phyloP scores from a whole-genome alignment of 2,888 invertebrate species.

The Amphipoea oculea region DNA sequence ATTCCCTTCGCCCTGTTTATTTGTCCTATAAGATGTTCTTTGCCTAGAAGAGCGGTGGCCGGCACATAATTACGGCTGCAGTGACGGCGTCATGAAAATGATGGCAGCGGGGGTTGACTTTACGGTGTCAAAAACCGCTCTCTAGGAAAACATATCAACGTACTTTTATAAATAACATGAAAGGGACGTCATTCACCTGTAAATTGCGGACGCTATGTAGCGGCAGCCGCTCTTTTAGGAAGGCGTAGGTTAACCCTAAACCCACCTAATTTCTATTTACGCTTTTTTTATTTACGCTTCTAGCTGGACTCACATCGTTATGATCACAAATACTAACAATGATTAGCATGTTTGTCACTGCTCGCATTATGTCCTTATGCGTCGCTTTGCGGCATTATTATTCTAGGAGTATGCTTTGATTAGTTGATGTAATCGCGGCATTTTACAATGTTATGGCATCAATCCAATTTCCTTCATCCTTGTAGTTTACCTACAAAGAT shows the following conservation, averaged over 20 bases:
- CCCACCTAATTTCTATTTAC: neutral
- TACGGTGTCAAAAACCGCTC: neutral
- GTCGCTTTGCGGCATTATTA: constrained; percentile 11
- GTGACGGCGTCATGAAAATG: neutral
- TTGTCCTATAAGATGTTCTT: neutral
- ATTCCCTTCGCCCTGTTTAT: neutral
- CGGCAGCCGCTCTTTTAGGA: neutral
- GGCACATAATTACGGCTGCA: neutral
- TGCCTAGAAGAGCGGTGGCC: neutral
- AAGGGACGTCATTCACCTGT: neutral
- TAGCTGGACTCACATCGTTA: neutral
- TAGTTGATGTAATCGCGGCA: constrained; percentile 17
- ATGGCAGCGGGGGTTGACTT: neutral
- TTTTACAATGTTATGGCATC: constrained; percentile 40
- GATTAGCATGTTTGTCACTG: neutral
- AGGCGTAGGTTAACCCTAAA: neutral
- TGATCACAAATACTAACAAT: neutral
- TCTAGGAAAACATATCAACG: neutral
- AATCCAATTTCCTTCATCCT: constrained; percentile 17
- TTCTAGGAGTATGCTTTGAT: constrained; percentile 1
- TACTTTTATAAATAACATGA: neutral
- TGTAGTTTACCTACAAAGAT: neutral
- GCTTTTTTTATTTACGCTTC: neutral
- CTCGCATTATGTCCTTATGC: neutral
- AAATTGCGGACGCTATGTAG: neutral